Percentiles rank a stretch among this genome's conserved stretches.
phyloP scores from a whole-genome alignment of 2,888 invertebrate genomes.

The Micoletzkya japonica region DNA sequence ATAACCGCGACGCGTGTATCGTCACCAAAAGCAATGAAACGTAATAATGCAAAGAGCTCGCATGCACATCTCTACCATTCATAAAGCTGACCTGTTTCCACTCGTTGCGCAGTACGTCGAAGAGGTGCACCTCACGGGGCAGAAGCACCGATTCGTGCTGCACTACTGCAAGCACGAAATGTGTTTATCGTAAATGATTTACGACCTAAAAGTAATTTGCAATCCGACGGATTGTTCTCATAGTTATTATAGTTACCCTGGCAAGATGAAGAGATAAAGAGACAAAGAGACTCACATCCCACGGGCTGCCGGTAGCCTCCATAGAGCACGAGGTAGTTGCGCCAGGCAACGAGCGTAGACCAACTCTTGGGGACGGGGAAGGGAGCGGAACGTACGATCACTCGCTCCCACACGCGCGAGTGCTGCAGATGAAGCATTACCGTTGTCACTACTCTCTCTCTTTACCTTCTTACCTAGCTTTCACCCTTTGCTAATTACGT shows the following conservation, averaged over 20 bases:
- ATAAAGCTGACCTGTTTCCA: conserved; percentile 6
- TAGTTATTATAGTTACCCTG: too few relatives aligned
- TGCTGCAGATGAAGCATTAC: too few relatives aligned
- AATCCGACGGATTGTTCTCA: too few relatives aligned
- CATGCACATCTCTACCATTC: neutral
- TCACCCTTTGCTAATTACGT: too few relatives aligned
- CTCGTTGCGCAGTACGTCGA: neutral
- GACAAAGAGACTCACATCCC: too few relatives aligned
- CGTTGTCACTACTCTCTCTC: too few relatives aligned
- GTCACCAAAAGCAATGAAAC: neutral
- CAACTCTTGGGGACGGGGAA: conserved; percentile 16
- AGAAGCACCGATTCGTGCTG: too few relatives aligned
- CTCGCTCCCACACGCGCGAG: conserved; percentile 23
- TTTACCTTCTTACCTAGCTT: too few relatives aligned
- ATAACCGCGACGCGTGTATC: neutral
- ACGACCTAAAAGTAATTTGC: too few relatives aligned
- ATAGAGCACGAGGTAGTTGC: conserved; percentile 10
- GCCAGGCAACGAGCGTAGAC: conserved; percentile 8
- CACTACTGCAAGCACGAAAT: too few relatives aligned
- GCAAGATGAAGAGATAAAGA: too few relatives aligned
- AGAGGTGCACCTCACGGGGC: neutral
- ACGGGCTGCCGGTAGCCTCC: conserved; percentile 18
- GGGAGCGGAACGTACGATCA: conserved; percentile 5
- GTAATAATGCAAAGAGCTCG: neutral
- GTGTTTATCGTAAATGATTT: too few relatives aligned